Evolutionary conservation across 2,888 invertebrate species (phyloP).

Genomic region (Dryobota labecula): DNA sequence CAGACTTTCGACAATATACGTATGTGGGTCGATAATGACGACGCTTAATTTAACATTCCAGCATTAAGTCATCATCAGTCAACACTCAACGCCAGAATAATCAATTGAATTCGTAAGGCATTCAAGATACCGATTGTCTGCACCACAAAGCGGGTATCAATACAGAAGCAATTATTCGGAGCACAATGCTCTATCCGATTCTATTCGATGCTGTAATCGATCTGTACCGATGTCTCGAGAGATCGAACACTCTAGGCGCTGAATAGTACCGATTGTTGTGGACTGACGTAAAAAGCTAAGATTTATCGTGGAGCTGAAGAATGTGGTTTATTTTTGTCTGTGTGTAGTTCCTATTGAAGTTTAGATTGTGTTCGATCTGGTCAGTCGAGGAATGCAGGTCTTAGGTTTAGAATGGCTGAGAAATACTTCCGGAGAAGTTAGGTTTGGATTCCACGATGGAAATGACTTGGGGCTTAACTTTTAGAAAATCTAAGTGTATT

Average conservation of each 20-base stretch:
- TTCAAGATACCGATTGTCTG: conserved; percentile 55
- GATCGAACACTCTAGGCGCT: conserved; percentile 60
- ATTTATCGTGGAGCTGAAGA: conserved; percentile 58
- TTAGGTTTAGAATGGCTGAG: conserved; percentile 25
- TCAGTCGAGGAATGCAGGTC: conserved; percentile 48
- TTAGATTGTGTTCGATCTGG: conserved; percentile 62
- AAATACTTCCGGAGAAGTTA: conserved; percentile 32
- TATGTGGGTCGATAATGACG: not conserved
- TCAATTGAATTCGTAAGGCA: conserved; percentile 53
- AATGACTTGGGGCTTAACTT: conserved; percentile 34
- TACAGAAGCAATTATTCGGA: conserved; percentile 66
- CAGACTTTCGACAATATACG: not conserved
- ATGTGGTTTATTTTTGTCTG: conserved; percentile 62
- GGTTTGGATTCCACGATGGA: conserved; percentile 29
- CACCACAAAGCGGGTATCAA: conserved; percentile 61
- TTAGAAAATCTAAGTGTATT: conserved; percentile 7
- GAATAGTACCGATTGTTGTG: conserved; percentile 62
- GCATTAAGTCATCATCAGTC: conserved; percentile 34
- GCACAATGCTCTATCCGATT: conserved; percentile 64
- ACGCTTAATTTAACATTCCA: conserved; percentile 17
- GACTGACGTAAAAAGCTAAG: conserved; percentile 61
- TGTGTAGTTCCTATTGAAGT: conserved; percentile 58
- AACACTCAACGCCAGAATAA: conserved; percentile 37
- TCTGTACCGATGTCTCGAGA: conserved; percentile 60
- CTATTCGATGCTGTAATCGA: conserved; percentile 61